Evolutionary conservation across 2,888 invertebrate genomes (phyloP).

Genomic region (Polydrusus pterygomalis): DNA sequence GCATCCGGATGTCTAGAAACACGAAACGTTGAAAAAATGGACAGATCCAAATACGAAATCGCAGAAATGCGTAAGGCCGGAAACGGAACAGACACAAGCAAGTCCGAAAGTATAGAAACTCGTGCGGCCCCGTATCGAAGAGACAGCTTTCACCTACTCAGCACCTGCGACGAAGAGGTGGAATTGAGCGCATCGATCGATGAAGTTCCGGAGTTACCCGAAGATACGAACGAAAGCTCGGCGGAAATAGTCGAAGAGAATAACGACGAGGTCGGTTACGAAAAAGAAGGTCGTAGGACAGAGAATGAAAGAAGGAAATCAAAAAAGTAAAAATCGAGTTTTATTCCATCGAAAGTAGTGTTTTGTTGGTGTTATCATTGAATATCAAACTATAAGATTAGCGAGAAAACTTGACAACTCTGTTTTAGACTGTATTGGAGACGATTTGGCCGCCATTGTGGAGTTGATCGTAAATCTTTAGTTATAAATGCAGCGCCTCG

Average conservation of each 20-base stretch:
- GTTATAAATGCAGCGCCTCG: too few relatives aligned
- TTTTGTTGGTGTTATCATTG: too few relatives aligned
- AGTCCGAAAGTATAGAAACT: background rate
- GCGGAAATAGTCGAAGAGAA: constrained; percentile 25
- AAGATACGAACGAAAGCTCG: constrained; percentile 5
- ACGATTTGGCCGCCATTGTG: too few relatives aligned
- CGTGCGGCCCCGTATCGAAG: background rate
- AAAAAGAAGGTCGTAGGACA: background rate
- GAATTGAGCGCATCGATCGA: constrained; percentile 9
- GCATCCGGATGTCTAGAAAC: background rate
- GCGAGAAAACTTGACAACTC: too few relatives aligned
- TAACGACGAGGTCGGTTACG: background rate
- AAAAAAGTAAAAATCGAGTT: background rate
- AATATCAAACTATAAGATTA: too few relatives aligned
- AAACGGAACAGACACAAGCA: background rate
- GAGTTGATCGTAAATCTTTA: too few relatives aligned
- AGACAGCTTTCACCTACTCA: background rate
- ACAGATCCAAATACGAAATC: background rate
- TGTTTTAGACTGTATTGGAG: too few relatives aligned
- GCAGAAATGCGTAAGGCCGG: background rate
- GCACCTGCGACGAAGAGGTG: constrained; percentile 1
- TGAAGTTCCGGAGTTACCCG: background rate
- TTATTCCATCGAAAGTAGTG: background rate
- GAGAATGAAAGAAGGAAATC: background rate
- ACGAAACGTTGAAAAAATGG: background rate